phyloP scores from a whole-genome alignment of 2,113 vertebrate genomes.

The Pungitius pungitius region DNA sequence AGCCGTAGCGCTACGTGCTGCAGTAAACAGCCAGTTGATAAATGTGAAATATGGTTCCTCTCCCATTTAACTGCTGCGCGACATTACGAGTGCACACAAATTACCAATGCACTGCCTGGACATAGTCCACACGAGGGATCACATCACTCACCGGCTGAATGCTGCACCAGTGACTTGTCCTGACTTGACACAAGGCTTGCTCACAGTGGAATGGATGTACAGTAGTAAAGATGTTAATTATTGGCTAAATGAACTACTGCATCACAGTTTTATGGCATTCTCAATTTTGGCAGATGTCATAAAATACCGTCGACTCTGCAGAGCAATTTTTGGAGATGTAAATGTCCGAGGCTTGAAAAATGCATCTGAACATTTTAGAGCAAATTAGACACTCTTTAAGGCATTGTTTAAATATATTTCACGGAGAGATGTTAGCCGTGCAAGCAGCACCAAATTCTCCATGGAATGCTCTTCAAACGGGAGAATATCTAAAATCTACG shows the following conservation, averaged over 20 bases:
- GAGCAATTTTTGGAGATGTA: slow-evolving; percentile 45
- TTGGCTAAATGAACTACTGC: slow-evolving; percentile 60
- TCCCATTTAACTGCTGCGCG: slow-evolving; percentile 44
- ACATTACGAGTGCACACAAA: slow-evolving; percentile 59
- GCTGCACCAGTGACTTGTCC: slow-evolving; percentile 40
- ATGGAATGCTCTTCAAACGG: slow-evolving; percentile 26
- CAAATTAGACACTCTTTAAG: slow-evolving; percentile 20
- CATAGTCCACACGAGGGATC: slow-evolving; percentile 22
- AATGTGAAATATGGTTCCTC: slow-evolving; percentile 54
- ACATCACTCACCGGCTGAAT: slow-evolving; percentile 44
- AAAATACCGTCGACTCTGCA: slow-evolving; percentile 53
- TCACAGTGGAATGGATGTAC: slow-evolving; percentile 51
- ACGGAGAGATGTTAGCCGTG: slow-evolving; percentile 2
- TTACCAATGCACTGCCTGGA: slow-evolving; percentile 30
- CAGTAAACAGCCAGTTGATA: slow-evolving; percentile 64
- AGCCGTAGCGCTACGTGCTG: slow-evolving; percentile 34
- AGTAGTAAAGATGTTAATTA: slow-evolving; percentile 65
- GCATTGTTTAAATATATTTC: slow-evolving; percentile 36
- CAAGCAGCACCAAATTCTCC: slow-evolving; percentile 33
- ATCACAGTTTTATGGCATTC: slow-evolving; percentile 54
- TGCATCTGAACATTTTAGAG: slow-evolving; percentile 42
- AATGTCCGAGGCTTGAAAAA: slow-evolving; percentile 51
- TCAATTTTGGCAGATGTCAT: slow-evolving; percentile 50
- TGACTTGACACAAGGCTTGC: slow-evolving; percentile 32
- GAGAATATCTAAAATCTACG: slow-evolving; percentile 13